Conservation (phyloP, 2,797 vertebrate genomes). For the Avahi laniger region DNA sequence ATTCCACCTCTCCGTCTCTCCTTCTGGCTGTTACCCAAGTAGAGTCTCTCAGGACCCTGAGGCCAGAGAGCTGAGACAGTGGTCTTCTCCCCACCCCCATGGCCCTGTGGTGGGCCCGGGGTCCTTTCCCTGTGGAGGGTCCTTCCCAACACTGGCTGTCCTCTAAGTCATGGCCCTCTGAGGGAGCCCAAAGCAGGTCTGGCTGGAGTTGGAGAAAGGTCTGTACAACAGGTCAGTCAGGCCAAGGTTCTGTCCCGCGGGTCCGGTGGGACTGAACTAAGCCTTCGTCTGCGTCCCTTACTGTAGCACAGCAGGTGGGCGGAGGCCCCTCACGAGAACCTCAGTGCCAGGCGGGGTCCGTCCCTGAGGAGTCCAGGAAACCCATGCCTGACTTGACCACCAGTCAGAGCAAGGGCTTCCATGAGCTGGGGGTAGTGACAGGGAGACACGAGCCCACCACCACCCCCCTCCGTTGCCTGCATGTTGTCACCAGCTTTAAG, state of each 20-base stretch:
- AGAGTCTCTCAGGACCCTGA: neutral
- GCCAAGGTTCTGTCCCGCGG: neutral
- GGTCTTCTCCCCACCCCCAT: neutral
- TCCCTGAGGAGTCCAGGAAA: neutral
- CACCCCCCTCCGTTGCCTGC: neutral
- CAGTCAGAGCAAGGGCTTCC: neutral
- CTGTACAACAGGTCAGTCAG: neutral
- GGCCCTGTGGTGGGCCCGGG: neutral
- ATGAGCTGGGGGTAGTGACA: neutral
- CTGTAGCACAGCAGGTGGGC: no score
- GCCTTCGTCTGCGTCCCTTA: neutral
- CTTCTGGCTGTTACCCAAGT: neutral
- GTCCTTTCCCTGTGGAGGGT: neutral
- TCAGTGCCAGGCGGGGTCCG: neutral
- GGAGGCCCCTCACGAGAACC: neutral
- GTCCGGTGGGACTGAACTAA: neutral
- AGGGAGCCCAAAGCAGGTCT: neutral
- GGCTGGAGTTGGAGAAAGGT: neutral
- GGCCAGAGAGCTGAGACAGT: neutral
- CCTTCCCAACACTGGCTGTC: neutral
- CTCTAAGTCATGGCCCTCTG: neutral
- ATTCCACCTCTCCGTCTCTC: neutral
- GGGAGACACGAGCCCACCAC: accelerated
- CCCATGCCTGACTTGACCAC: no score
- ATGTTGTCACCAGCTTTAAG: neutral